Base-by-base conservation (phyloP, 1,140 invertebrate species). In the Archegozetes longisetosus region DNA sequence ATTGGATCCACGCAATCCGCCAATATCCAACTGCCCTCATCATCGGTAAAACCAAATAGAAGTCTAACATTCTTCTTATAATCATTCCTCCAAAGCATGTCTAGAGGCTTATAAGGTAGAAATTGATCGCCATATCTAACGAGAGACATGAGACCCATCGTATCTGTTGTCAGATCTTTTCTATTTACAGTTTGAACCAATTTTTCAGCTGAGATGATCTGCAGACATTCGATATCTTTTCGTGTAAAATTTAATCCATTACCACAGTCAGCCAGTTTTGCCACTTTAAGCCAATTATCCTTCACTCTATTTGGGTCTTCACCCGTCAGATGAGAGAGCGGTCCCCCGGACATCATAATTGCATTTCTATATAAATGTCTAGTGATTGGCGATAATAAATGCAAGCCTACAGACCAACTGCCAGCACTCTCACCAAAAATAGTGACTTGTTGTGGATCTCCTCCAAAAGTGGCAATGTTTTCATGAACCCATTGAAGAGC, bases 161-260 rank as follows among this genome's bases (percentile, higher is more conserved):
- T n/a, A n/a, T n/a, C n/a, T n/a, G n/a, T n/a, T n/a, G n/a, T n/a
- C n/a, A n/a, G n/a, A n/a, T n/a, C n/a, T n/a, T n/a, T n/a, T n/a
- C n/a, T n/a, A n/a, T n/a, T n/a, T n/a, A n/a, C n/a, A n/a, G n/a
- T n/a, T n/a, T n/a, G n/a, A n/a, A n/a, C n/a, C n/a, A n/a, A n/a
- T n/a, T n/a, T n/a, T n/a, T n/a, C n/a, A n/a, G n/a, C 86, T 89
- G 1, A 86, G 87, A 47, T 23, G 17, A 29, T 26, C 13, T 47
- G 17, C 25, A 55, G 2, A 55, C 54, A 55, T 23, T 55, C 54
- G 32, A 55, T 25, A 13, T 29, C 2, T 55, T 55, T 55, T 17
- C 32, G 28, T 17, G 4, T 32, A 14, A 55, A 13, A 14, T 28
- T 13, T 29, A n/a, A 40, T 55, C 54, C 1, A n/a, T n/a, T n/a